A percentile compares a stretch with the other conserved stretches of the same genome.
Conservation (phyloP, 2,113 vertebrate species). For the Triplophysa dalaica region DNA sequence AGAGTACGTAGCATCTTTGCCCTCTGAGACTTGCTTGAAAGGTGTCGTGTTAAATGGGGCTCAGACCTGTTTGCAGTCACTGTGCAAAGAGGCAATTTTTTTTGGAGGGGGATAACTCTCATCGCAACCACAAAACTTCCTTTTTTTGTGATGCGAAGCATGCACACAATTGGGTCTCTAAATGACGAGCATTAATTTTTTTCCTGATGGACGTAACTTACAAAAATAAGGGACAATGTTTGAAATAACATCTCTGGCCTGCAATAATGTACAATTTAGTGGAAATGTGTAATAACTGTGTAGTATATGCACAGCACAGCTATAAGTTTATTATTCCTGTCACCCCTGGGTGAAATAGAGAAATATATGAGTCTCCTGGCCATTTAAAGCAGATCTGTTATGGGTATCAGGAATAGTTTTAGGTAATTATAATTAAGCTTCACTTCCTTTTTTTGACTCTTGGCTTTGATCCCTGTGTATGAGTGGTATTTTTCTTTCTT, state of each 20-base stretch:
- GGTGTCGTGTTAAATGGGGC: not conserved
- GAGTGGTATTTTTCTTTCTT: not conserved
- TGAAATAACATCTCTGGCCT: constrained; percentile 38
- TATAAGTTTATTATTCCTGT: constrained; percentile 55
- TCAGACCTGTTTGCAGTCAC: not conserved
- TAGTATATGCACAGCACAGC: constrained; percentile 8
- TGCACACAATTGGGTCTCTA: constrained; percentile 20
- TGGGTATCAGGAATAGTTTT: constrained; percentile 6
- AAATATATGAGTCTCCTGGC: constrained; percentile 46
- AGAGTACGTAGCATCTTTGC: not conserved
- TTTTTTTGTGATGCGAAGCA: constrained; percentile 1
- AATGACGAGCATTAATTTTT: constrained; percentile 25
- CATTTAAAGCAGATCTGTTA: constrained; percentile 30
- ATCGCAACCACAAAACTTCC: constrained; percentile 12
- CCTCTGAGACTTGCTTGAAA: not conserved
- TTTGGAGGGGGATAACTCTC: not conserved
- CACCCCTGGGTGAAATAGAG: constrained; percentile 31
- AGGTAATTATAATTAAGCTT: constrained; percentile 5
- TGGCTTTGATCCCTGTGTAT: not conserved
- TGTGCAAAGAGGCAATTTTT: not conserved
- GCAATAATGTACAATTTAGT: constrained; percentile 54
- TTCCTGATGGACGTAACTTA: not conserved
- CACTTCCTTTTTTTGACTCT: not conserved
- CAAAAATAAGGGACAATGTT: constrained; percentile 42
- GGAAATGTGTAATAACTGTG: constrained; percentile 51